Conservation (phyloP, 2,797 vertebrate species). For the Pseudomugil tenellus region DNA sequence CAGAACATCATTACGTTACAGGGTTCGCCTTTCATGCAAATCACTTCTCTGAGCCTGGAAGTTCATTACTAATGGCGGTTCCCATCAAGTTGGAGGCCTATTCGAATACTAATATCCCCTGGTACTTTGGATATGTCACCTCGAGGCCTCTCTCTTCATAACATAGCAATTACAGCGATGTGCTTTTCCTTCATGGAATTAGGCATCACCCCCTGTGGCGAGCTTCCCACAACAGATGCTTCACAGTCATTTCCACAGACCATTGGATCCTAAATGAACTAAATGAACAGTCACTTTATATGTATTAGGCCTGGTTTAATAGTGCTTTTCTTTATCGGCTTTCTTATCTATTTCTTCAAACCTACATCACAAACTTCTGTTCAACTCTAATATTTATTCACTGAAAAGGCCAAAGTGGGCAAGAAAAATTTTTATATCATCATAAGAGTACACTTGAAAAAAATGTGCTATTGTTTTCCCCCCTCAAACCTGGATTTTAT, state of each 20-base stretch:
- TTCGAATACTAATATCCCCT: slow-evolving; percentile 74
- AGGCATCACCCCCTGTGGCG: slow-evolving; percentile 67
- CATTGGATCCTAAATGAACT: slow-evolving; percentile 77
- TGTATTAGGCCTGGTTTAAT: slow-evolving; percentile 60
- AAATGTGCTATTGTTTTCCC: slow-evolving; percentile 16
- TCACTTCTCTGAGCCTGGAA: slow-evolving; percentile 71
- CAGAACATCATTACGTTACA: slow-evolving; percentile 74
- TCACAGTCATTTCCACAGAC: slow-evolving; percentile 65
- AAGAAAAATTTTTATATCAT: slow-evolving; percentile 5
- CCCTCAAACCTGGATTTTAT: slow-evolving; percentile 14
- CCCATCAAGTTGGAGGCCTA: slow-evolving; percentile 73
- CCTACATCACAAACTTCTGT: slow-evolving; percentile 14
- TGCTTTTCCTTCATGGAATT: slow-evolving; percentile 75
- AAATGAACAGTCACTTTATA: slow-evolving; percentile 74
- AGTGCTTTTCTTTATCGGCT: slow-evolving; percentile 55
- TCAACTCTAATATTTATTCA: slow-evolving; percentile 12
- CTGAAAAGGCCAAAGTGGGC: slow-evolving; percentile 19
- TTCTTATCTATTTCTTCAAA: slow-evolving; percentile 52
- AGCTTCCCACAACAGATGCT: slow-evolving; percentile 75
- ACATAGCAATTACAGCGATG: slow-evolving; percentile 74
- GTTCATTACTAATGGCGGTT: slow-evolving; percentile 80
- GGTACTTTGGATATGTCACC: slow-evolving; percentile 68
- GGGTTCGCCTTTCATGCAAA: slow-evolving; percentile 79
- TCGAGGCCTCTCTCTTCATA: slow-evolving; percentile 63
- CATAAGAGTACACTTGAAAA: slow-evolving; percentile 12